Percentiles rank a stretch among this genome's conserved stretches.
Conservation (phyloP, 1,140 invertebrate genomes). For the Caligus rogercresseyi region DNA sequence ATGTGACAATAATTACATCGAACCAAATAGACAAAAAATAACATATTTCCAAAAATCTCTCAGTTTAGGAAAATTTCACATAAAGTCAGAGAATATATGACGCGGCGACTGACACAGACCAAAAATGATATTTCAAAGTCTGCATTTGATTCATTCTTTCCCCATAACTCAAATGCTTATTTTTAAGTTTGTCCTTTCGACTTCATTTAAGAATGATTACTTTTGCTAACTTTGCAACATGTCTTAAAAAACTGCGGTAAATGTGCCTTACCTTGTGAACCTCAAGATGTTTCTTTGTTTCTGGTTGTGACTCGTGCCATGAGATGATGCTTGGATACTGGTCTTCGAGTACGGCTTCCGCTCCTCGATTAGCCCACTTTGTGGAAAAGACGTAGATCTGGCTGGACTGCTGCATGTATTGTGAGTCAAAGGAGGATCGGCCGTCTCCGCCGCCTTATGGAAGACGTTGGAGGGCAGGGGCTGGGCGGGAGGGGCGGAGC, state of each 20-base stretch:
- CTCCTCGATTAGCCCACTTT: slow-evolving; percentile 75
- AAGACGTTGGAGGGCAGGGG: slow-evolving; percentile 55
- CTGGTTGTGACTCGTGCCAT: slow-evolving; percentile 82
- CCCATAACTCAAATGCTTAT: too few relatives aligned
- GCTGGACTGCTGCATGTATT: slow-evolving; percentile 86
- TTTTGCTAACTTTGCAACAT: slow-evolving; percentile 12
- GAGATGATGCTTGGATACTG: slow-evolving; percentile 79
- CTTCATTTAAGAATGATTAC: too few relatives aligned
- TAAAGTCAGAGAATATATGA: too few relatives aligned
- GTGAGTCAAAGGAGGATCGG: slow-evolving; percentile 48
- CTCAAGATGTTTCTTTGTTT: slow-evolving; percentile 84
- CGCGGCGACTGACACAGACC: too few relatives aligned
- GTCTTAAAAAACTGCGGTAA: neutral
- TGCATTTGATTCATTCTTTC: too few relatives aligned
- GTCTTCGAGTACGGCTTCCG: slow-evolving; percentile 70
- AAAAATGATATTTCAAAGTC: too few relatives aligned
- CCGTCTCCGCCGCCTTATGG: slow-evolving; percentile 57
- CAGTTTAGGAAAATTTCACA: too few relatives aligned
- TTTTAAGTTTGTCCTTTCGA: too few relatives aligned
- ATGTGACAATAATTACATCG: too few relatives aligned
- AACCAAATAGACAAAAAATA: too few relatives aligned
- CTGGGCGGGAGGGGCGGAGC: slow-evolving; percentile 35
- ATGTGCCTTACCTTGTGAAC: slow-evolving; percentile 32
- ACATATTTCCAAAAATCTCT: too few relatives aligned
- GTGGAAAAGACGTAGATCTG: slow-evolving; percentile 97